phyloP scores from a whole-genome alignment of 2,113 vertebrate genomes.

The Pogonocichla stellata region DNA sequence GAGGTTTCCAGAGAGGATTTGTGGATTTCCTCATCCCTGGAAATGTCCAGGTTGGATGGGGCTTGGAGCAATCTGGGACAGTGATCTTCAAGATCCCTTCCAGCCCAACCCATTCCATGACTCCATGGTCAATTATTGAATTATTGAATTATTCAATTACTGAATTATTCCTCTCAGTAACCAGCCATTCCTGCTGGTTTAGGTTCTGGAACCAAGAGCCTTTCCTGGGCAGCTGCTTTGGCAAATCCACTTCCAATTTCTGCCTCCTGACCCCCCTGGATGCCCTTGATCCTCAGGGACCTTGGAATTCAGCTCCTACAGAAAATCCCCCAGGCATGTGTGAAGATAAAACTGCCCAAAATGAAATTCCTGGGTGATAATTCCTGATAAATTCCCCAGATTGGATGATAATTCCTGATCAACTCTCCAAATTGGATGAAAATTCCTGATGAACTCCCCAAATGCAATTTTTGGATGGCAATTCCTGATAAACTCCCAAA shows the following conservation, averaged over 20 bases:
- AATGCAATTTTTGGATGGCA: background rate
- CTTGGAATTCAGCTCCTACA: background rate
- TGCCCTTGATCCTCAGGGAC: background rate
- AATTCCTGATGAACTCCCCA: background rate
- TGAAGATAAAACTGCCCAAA: background rate
- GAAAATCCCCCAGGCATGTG: rapidly evolving
- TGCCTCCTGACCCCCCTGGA: background rate
- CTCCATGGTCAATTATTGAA: background rate
- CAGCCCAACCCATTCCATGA: background rate
- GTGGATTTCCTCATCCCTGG: background rate
- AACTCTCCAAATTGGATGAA: background rate
- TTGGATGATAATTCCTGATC: background rate
- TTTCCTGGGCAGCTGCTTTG: background rate
- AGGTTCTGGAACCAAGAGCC: background rate
- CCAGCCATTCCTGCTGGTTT: background rate
- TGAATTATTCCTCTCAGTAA: background rate
- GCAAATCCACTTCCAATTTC: background rate
- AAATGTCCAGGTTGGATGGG: background rate
- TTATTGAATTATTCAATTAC: background rate
- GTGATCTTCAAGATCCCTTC: background rate
- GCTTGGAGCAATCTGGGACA: background rate
- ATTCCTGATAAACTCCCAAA: background rate
- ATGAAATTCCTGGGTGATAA: rapidly evolving
- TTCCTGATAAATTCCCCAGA: background rate
- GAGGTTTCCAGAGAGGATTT: background rate